A percentile compares a stretch with the other conserved stretches of the same genome.
These are phyloP conservation scores for Pterocles gutturalis DNA, from an alignment of 2,113 vertebrate species.

Conservation along the genomic window DNA sequence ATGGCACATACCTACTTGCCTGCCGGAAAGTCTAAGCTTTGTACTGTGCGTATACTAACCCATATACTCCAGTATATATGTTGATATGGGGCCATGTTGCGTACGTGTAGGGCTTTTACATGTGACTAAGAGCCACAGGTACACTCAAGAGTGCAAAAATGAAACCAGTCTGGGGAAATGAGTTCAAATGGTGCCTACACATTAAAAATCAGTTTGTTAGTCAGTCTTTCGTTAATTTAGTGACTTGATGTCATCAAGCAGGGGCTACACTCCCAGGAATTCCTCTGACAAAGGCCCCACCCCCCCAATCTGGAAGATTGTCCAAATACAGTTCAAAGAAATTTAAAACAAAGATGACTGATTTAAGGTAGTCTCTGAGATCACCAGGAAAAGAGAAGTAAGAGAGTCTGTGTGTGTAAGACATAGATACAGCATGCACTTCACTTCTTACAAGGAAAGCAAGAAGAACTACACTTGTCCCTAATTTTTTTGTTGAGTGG, in stretches of 20 bases:
- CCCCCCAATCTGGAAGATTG: background rate
- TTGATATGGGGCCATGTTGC: accelerated
- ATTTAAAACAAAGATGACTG: background rate
- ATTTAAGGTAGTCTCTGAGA: background rate
- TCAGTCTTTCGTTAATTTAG: background rate
- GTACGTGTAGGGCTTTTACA: background rate
- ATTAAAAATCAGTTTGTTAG: background rate
- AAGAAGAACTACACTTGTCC: background rate
- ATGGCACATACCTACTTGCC: background rate
- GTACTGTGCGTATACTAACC: background rate
- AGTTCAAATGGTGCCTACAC: background rate
- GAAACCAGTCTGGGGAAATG: background rate
- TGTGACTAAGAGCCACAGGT: background rate
- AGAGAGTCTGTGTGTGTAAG: background rate
- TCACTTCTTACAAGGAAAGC: background rate
- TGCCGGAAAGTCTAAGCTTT: background rate
- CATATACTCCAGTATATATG: background rate
- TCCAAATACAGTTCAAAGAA: background rate
- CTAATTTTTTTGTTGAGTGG: background rate
- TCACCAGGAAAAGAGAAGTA: background rate
- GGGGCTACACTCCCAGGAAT: background rate
- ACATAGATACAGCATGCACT: accelerated
- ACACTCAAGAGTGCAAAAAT: background rate
- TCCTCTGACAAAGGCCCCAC: background rate
- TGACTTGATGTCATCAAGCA: background rate